A percentile compares a stretch with the other conserved stretches of the same genome.
Conservation (phyloP, 2,888 invertebrate genomes). For the Litoditis marina region DNA sequence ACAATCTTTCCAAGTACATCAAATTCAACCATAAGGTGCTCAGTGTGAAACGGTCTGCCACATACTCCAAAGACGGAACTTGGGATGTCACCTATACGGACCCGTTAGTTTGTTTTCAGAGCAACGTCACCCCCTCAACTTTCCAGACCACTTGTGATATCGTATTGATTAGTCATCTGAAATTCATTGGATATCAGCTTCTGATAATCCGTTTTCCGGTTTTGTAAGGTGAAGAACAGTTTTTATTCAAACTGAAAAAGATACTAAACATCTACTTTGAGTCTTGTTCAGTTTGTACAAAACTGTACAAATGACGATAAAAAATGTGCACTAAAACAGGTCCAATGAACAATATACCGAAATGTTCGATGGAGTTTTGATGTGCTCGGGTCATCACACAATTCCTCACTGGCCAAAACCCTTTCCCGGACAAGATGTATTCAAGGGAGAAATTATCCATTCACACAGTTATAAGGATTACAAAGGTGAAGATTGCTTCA, state of each 20-base stretch:
- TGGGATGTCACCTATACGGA: slow-evolving; percentile 58
- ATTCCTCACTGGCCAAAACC: slow-evolving; percentile 63
- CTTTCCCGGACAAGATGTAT: slow-evolving; percentile 43
- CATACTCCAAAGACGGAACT: slow-evolving; percentile 60
- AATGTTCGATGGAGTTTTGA: slow-evolving; percentile 65
- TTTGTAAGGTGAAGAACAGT: too few species aligned
- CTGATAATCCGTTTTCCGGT: too few species aligned
- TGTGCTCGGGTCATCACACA: slow-evolving; percentile 66
- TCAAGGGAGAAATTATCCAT: slow-evolving; percentile 55
- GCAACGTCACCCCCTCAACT: too few species aligned
- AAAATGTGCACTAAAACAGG: too few species aligned
- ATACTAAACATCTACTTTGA: too few species aligned
- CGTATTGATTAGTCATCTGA: too few species aligned
- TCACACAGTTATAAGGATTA: slow-evolving; percentile 59
- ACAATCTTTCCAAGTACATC: slow-evolving; percentile 50
- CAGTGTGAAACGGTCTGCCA: slow-evolving; percentile 50
- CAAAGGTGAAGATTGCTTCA: too few species aligned
- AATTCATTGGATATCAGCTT: too few species aligned
- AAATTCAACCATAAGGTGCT: slow-evolving; percentile 45
- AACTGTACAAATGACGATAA: too few species aligned
- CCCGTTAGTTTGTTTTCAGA: slow-evolving; percentile 3
- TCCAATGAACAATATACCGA: slow-evolving; percentile 39
- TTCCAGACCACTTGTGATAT: too few species aligned
- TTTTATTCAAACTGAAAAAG: too few species aligned
- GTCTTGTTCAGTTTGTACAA: too few species aligned